Evolutionary conservation across 2,113 vertebrate genomes (phyloP), one percentile per base, ranked within the genome.

Genomic region (Osmerus eperlanus): DNA sequence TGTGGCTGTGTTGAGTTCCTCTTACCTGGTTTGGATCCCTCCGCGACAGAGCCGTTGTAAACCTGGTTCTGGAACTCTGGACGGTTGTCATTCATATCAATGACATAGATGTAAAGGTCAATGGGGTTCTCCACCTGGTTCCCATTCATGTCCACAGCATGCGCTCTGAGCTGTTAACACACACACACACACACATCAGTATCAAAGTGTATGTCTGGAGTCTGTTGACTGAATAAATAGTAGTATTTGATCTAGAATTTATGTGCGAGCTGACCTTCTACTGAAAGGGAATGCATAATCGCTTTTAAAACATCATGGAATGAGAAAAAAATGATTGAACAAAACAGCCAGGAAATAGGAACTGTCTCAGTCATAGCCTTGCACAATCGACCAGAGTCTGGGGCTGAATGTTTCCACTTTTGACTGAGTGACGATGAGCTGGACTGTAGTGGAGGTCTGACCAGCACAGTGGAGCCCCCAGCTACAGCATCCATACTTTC

Each of bases 71-170:
- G 85, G 85, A 99, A 99, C 85, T 99, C 97, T 0, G 97, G 97
- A 4, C 97, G 91, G 93, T 99, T 99, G 93, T 99, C 97, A 0
- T 99, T 99, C 97, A 99, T 99, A 90, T 99, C 97, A 64, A 99
- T 99, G 74, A 99, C 97, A 0, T 97, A 98, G 90, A 99, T 99
- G 86, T 96, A 99, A 56, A 99, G 93, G 83, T 99, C 97, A 29
- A 99, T 98, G 0, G 97, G 97, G 74, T 98, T 99, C 91, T 99
- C 97, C 91, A 99, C 96, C 86, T 99, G 96, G 91, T 97, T 99
- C 2, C 97, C 97, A 0, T 99, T 99, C 94, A 99, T 96, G 85
- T 99, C 97, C 83, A 99, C 97, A 0, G 97, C 97, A 5, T 99
- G 97, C 28, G 97, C 97, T 69, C 95, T 90, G 36, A 99, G 94